Evolutionary conservation across 2,888 invertebrate genomes (phyloP).

Genomic region (Bhutanitis thaidina): DNA sequence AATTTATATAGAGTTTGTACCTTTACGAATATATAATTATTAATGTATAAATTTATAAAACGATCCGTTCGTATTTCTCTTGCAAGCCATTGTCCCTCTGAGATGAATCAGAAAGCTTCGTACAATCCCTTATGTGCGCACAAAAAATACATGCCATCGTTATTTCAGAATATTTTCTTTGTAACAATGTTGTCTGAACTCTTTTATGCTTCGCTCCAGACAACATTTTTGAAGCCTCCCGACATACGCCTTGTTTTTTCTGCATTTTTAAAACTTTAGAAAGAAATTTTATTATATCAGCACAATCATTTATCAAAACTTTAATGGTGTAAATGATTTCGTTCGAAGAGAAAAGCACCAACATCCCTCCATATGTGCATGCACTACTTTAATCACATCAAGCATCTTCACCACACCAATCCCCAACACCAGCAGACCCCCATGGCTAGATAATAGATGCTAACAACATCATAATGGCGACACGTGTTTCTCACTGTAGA

Average conservation of each 20-base stretch:
- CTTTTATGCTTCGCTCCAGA: slow-evolving; percentile 3
- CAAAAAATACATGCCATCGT: slow-evolving; percentile 5
- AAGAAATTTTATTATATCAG: too few species aligned
- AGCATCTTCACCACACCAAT: too few species aligned
- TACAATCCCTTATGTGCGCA: slow-evolving; percentile 2
- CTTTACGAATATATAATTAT: slow-evolving; percentile 32
- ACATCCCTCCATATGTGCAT: too few species aligned
- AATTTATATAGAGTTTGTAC: slow-evolving; percentile 16
- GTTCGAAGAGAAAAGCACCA: too few species aligned
- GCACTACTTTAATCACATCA: too few species aligned
- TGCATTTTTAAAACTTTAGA: neutral
- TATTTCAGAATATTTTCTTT: slow-evolving; percentile 12
- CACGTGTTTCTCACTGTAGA: too few species aligned
- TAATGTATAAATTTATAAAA: slow-evolving; percentile 32
- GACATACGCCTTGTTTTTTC: neutral
- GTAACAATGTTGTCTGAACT: slow-evolving; percentile 6
- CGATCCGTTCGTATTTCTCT: slow-evolving; percentile 28
- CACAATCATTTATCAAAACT: too few species aligned
- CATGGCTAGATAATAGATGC: too few species aligned
- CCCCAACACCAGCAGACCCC: too few species aligned
- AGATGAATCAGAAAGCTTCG: slow-evolving; percentile 22
- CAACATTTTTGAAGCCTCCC: neutral
- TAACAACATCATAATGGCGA: too few species aligned
- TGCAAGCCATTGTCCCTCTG: slow-evolving; percentile 25
- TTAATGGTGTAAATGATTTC: too few species aligned